Evolutionary conservation across 1,140 invertebrate species (phyloP).

Genomic region (Drosophila suzukii): DNA sequence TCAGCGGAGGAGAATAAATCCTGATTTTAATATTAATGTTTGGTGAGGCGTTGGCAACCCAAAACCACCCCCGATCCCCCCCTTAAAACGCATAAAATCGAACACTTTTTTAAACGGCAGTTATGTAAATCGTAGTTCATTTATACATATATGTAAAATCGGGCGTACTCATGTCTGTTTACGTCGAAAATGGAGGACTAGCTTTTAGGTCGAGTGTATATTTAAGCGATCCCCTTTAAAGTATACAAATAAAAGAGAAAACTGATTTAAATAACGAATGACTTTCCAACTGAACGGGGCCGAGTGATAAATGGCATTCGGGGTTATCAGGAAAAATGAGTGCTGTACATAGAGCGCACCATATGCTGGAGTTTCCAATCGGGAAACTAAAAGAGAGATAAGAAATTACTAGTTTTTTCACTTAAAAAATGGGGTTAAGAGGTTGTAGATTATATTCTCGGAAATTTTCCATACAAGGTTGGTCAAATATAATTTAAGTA

Average conservation of each 20-base stretch:
- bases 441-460: too few species aligned
- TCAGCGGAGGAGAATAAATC: neutral
- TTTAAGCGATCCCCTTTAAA: conserved; percentile 16
- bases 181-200: conserved; percentile 20
- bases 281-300: neutral
- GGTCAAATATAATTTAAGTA: too few species aligned
- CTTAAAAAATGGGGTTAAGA: too few species aligned
- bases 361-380: neutral
- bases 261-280: conserved; percentile 21
- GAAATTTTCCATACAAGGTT: too few species aligned
- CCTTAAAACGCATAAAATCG: conserved; percentile 1
- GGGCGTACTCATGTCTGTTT: conserved; percentile 10
- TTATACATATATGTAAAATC: conserved; percentile 37
- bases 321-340: neutral
- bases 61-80: too few species aligned
- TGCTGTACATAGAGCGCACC: too few species aligned
- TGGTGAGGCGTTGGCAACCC: neutral
- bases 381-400: too few species aligned
- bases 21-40: conserved; percentile 8
- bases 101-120: conserved; percentile 40
- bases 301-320: neutral
- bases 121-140: conserved; percentile 51
- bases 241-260: conserved; percentile 41
- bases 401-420: too few species aligned
- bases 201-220: conserved; percentile 34